Conservation (phyloP, 35 echinoderm and acorn worm genomes). For the Chiridota heheva region DNA sequence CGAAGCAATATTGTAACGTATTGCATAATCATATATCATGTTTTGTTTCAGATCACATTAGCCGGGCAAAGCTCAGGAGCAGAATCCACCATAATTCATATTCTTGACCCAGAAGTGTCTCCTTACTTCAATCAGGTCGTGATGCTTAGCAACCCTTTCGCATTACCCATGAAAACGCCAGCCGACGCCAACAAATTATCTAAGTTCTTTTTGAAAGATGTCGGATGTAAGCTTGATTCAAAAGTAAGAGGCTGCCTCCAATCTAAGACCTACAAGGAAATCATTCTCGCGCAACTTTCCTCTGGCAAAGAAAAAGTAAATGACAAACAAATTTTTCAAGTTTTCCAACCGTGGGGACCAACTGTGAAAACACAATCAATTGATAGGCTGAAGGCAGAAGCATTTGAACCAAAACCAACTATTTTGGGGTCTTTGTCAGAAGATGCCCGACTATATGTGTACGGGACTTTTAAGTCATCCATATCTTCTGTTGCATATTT, state of each 20-base stretch:
- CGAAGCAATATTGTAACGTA: too few relatives aligned
- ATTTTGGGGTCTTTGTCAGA: too few relatives aligned
- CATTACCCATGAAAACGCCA: conserved; percentile 13
- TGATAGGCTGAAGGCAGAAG: too few relatives aligned
- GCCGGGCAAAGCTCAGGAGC: conserved; percentile 53
- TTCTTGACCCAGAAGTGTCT: background rate
- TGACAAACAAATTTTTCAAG: too few relatives aligned
- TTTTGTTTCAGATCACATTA: conserved; percentile 29
- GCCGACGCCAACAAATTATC: conserved; percentile 8
- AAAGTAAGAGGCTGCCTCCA: conserved; percentile 17
- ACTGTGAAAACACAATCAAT: too few relatives aligned
- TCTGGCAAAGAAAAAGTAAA: background rate
- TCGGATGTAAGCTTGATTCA: background rate
- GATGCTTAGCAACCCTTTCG: conserved; percentile 34
- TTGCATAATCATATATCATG: too few relatives aligned
- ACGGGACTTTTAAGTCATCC: background rate
- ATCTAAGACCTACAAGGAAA: background rate
- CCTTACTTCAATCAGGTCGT: conserved; percentile 40
- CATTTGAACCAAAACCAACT: too few relatives aligned
- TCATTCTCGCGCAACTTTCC: background rate
- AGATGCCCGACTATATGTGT: conserved; percentile 43
- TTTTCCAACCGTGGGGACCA: too few relatives aligned
- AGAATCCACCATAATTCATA: conserved; percentile 21
- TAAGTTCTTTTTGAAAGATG: background rate
- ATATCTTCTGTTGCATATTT: background rate